Conservation (phyloP, 1,140 invertebrate species). For the Belonocnema kinseyi region DNA sequence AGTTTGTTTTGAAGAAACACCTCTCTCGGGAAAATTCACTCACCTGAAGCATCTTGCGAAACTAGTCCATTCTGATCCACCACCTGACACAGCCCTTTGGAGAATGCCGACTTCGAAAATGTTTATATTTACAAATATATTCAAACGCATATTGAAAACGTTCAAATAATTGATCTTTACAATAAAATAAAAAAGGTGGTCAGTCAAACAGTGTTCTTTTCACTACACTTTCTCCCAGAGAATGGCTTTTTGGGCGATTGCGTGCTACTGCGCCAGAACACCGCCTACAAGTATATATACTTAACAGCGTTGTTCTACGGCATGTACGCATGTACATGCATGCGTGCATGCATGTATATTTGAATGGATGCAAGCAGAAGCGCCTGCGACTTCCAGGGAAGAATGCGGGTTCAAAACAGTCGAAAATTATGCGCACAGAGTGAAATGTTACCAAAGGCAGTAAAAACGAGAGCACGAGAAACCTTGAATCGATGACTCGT, state of each 20-base stretch:
- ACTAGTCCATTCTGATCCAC: constrained; percentile 45
- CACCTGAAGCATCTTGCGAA: constrained; percentile 55
- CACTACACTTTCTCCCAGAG: constrained; percentile 4
- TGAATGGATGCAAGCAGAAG: neutral
- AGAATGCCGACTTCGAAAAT: constrained; percentile 43
- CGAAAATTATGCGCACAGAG: constrained; percentile 1
- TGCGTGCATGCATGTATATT: neutral
- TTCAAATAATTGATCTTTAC: neutral
- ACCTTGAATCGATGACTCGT: neutral
- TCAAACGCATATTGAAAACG: constrained; percentile 45
- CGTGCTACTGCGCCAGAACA: constrained; percentile 2
- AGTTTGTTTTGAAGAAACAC: neutral
- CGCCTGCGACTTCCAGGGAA: neutral
- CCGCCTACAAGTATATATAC: neutral
- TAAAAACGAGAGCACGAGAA: neutral
- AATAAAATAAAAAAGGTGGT: neutral
- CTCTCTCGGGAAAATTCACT: constrained; percentile 37
- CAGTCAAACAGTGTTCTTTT: neutral
- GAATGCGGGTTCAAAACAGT: constrained; percentile 6
- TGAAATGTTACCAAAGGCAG: neutral
- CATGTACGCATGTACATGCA: neutral
- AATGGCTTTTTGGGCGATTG: neutral
- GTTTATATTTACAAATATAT: constrained; percentile 48
- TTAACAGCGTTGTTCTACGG: no score
- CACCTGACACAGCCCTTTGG: constrained; percentile 27